Evolutionary conservation across 1,140 invertebrate species (phyloP).

Genomic region (Odontomachus brunneus): DNA sequence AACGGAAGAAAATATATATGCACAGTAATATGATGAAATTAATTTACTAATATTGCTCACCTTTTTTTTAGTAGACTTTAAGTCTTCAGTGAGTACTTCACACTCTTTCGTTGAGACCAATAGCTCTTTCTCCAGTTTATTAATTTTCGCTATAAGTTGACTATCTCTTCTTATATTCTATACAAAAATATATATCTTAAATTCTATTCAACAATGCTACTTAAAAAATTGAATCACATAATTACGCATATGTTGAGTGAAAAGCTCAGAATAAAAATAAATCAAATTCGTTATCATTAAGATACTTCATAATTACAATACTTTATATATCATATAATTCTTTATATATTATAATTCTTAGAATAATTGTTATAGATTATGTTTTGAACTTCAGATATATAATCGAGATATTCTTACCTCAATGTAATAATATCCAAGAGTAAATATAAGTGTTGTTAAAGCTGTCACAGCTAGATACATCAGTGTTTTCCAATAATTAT

Average conservation of each 20-base stretch:
- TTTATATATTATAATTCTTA: no score
- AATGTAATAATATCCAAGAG: slow-evolving; percentile 91
- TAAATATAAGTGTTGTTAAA: slow-evolving; percentile 89
- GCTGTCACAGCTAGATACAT: slow-evolving; percentile 87
- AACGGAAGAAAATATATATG: not conserved
- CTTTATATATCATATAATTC: slow-evolving; percentile 1
- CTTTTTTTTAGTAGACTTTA: slow-evolving; percentile 88
- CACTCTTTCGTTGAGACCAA: slow-evolving; percentile 88
- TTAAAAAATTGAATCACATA: slow-evolving; percentile 18
- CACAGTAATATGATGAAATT: slow-evolving; percentile 14
- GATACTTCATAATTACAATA: no score
- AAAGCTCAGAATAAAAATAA: slow-evolving; percentile 1
- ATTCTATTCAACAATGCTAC: not conserved
- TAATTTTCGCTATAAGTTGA: slow-evolving; percentile 87
- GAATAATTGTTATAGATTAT: slow-evolving; percentile 16
- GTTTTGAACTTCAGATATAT: not conserved
- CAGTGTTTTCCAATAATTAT: slow-evolving; percentile 80
- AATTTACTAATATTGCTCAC: slow-evolving; percentile 79
- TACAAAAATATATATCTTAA: slow-evolving; percentile 42
- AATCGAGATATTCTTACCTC: slow-evolving; percentile 81
- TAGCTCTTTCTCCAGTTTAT: slow-evolving; percentile 87
- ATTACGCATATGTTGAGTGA: not conserved
- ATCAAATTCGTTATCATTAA: not conserved
- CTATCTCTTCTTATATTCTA: slow-evolving; percentile 88
- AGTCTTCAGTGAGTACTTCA: slow-evolving; percentile 88